A percentile compares a stretch with the other conserved stretches of the same genome.
phyloP scores from a whole-genome alignment of 2,113 vertebrate genomes.

The Eonycteris spelaea region DNA sequence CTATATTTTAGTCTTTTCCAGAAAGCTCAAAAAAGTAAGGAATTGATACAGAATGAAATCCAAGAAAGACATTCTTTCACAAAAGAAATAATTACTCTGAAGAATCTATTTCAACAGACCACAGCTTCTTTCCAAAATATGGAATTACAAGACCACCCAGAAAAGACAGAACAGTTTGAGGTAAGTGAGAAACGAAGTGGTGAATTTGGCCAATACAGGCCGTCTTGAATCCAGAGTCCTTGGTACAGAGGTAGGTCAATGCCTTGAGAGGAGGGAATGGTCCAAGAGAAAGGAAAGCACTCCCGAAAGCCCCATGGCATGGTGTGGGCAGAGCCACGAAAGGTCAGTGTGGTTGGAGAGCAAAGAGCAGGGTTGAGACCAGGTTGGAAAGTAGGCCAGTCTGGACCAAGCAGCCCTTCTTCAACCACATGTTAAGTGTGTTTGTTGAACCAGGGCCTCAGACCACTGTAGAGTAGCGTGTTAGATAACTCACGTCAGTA shows the following conservation, averaged over 20 bases:
- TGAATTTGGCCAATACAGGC: background rate
- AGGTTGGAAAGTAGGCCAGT: background rate
- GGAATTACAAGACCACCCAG: constrained; percentile 67
- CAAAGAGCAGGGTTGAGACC: background rate
- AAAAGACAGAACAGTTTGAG: constrained; percentile 84
- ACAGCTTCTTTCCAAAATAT: constrained; percentile 68
- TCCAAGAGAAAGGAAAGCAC: background rate
- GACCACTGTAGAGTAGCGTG: background rate
- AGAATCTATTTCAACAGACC: constrained; percentile 79
- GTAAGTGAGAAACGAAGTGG: constrained; percentile 75
- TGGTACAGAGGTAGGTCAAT: background rate
- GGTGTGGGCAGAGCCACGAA: background rate
- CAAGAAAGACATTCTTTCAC: constrained; percentile 84
- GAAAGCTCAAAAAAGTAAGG: constrained; percentile 82
- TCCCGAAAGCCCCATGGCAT: background rate
- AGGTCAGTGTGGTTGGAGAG: background rate
- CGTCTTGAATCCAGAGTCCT: background rate
- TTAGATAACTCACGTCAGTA: background rate
- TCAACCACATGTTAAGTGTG: background rate
- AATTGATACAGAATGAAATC: constrained; percentile 82
- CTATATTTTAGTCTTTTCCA: constrained; percentile 83
- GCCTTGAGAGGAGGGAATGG: background rate
- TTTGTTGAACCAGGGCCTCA: background rate
- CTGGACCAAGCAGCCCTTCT: background rate
- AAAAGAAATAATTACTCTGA: constrained; percentile 85